Conservation (phyloP, 2,888 invertebrate species). For the Ophion obscuratus region DNA sequence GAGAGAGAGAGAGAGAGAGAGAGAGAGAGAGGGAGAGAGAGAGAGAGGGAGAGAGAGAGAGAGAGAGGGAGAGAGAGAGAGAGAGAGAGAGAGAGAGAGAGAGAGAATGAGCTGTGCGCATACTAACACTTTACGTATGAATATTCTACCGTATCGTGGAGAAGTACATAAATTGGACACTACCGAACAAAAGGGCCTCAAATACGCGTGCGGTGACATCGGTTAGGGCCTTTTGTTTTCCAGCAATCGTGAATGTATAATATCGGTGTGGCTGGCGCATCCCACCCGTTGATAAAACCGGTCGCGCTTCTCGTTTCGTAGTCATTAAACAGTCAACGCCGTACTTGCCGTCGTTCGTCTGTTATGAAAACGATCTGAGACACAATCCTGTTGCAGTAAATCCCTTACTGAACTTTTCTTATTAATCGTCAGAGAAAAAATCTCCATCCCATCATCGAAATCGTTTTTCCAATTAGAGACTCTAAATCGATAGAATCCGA, state of each 20-base stretch:
- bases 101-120: constrained; percentile 12
- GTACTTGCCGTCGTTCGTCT: constrained; percentile 52
- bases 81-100: too few species aligned
- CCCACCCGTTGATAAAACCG: constrained; percentile 62
- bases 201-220: background rate
- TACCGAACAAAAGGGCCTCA: constrained; percentile 15
- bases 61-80: too few species aligned
- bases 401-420: constrained; percentile 22
- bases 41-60: too few species aligned
- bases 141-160: constrained; percentile 12
- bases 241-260: constrained; percentile 12
- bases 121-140: constrained; percentile 22
- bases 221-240: constrained; percentile 11
- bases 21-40: too few species aligned
- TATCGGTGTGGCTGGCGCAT: constrained; percentile 39
- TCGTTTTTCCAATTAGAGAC: background rate
- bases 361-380: constrained; percentile 5
- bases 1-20: background rate
- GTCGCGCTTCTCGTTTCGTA: constrained; percentile 66
- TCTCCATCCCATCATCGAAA: background rate
- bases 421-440: background rate
- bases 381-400: constrained; percentile 33
- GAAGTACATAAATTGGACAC: background rate
- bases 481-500: background rate
- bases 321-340: constrained; percentile 66